Evolutionary conservation across 2,797 vertebrate species (phyloP).

Genomic region (Chaetodon trifasciatus): DNA sequence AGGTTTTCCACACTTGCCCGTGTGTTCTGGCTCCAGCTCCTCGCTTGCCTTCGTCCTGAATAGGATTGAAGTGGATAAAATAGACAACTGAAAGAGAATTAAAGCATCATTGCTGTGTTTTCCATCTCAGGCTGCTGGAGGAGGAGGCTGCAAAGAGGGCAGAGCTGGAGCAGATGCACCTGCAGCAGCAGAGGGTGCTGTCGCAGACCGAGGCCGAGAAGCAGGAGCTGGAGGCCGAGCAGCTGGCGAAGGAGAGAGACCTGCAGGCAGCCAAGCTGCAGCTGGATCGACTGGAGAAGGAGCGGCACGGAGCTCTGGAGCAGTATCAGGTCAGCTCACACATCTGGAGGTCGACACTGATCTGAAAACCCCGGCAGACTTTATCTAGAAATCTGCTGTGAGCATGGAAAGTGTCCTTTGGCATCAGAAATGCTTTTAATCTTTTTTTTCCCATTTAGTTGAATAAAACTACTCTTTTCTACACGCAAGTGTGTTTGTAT

Average conservation of each 20-base stretch:
- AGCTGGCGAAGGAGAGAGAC: conserved; percentile 88
- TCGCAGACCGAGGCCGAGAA: conserved; percentile 92
- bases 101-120: background rate
- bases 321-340: conserved; percentile 89
- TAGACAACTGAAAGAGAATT: too few species aligned
- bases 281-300: conserved; percentile 89
- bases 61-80: background rate
- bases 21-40: background rate
- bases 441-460: background rate
- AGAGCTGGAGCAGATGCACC: conserved; percentile 92
- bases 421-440: background rate
- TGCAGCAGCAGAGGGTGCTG: conserved; percentile 91
- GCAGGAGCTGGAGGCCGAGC: conserved; percentile 90
- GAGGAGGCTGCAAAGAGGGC: conserved; percentile 91
- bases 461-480: background rate
- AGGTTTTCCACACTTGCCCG: background rate
- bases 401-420: background rate
- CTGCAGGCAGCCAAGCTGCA: conserved; percentile 91
- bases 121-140: conserved; percentile 88
- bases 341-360: background rate
- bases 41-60: background rate
- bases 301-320: conserved; percentile 89
- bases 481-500: background rate
- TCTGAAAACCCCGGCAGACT: background rate
- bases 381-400: background rate